These are phyloP conservation scores for Pocillopora damicornis DNA, from an alignment of 64 coral and sea anemone genomes.

Conservation along the genomic window DNA sequence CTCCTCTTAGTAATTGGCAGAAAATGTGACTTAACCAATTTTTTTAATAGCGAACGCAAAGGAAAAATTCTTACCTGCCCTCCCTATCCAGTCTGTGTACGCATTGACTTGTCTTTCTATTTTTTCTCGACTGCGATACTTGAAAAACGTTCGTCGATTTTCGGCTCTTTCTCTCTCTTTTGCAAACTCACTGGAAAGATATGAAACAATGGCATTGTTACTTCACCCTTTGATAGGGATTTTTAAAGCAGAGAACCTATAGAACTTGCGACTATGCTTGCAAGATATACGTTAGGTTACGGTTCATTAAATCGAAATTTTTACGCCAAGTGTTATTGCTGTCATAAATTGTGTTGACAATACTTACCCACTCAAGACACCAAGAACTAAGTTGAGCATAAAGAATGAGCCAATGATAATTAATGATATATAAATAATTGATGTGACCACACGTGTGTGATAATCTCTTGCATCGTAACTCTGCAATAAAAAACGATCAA, in stretches of 20 bases:
- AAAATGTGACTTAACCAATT: neutral
- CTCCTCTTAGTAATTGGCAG: no score
- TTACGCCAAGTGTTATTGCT: neutral
- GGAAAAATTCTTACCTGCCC: constrained; percentile 55
- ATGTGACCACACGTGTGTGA: constrained; percentile 64
- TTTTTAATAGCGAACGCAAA: neutral
- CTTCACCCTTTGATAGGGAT: neutral
- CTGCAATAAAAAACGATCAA: constrained; percentile 21
- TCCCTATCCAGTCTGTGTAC: constrained; percentile 92
- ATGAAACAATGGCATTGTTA: neutral
- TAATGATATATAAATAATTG: constrained; percentile 86
- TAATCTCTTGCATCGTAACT: constrained; percentile 96
- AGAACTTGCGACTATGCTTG: no score
- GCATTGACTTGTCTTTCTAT: constrained; percentile 70
- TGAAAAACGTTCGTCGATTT: constrained; percentile 94
- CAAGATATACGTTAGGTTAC: no score
- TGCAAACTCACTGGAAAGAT: constrained; percentile 87
- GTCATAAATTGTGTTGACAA: neutral
- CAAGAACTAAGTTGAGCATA: constrained; percentile 97
- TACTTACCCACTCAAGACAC: constrained; percentile 96
- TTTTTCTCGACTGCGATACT: constrained; percentile 89
- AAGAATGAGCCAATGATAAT: constrained; percentile 98
- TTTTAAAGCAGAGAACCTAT: neutral
- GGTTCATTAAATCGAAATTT: neutral
- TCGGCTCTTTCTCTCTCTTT: constrained; percentile 98